These are phyloP conservation scores for Dicrurus megarhynchus DNA, from an alignment of 2,113 vertebrate species.

Conservation along the genomic window DNA sequence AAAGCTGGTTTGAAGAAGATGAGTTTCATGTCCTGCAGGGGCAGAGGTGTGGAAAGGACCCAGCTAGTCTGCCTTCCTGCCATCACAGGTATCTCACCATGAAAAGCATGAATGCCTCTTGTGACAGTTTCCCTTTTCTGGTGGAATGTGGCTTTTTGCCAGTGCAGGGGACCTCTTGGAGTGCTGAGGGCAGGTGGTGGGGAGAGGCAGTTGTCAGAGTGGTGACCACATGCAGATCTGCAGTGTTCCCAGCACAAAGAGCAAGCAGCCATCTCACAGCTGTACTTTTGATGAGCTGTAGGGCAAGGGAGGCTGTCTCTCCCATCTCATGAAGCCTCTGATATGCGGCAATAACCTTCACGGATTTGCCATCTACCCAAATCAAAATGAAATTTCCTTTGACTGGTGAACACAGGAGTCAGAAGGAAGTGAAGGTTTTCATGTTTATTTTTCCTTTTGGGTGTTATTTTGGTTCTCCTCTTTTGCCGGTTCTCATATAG, in stretches of 20 bases:
- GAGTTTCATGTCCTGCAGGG: background rate
- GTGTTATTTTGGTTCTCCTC: background rate
- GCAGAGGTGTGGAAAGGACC: background rate
- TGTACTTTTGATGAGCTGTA: background rate
- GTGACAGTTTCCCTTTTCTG: background rate
- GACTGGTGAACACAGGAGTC: background rate
- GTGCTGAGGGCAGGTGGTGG: background rate
- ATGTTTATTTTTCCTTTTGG: background rate
- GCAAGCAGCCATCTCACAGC: background rate
- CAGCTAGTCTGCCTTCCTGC: background rate
- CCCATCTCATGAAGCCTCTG: background rate
- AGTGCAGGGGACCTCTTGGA: background rate
- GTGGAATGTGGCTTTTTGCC: background rate
- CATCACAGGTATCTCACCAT: background rate
- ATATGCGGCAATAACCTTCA: background rate
- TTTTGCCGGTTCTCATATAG: background rate
- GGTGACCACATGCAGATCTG: background rate
- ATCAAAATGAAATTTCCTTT: conserved; percentile 32
- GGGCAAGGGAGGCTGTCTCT: background rate
- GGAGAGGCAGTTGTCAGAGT: background rate
- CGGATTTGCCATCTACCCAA: background rate
- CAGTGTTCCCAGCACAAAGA: background rate
- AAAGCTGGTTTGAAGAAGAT: background rate
- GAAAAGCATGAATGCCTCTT: background rate
- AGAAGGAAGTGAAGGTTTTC: background rate